These are phyloP conservation scores for Altica lythri DNA, from an alignment of 2,888 invertebrate genomes.

Conservation along the genomic window DNA sequence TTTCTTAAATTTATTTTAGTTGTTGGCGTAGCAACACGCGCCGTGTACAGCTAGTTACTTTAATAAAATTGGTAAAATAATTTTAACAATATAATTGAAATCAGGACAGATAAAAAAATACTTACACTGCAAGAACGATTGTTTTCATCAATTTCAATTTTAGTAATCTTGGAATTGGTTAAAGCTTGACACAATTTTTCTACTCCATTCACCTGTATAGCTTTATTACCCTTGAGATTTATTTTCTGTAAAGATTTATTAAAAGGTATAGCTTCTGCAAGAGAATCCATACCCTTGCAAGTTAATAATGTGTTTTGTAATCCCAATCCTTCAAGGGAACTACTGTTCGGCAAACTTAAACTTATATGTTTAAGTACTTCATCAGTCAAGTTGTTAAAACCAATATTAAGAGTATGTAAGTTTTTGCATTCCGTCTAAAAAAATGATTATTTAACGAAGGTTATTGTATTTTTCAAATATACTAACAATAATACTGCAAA, in stretches of 20 bases:
- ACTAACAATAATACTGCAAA: constrained; percentile 52
- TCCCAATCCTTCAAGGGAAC: constrained; percentile 51
- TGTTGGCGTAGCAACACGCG: no score
- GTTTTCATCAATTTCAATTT: constrained; percentile 52
- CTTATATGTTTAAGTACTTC: constrained; percentile 47
- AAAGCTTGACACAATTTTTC: constrained; percentile 50
- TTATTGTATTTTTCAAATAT: constrained; percentile 5
- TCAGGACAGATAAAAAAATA: constrained; percentile 15
- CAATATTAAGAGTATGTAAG: constrained; percentile 52
- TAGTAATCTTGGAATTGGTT: constrained; percentile 50
- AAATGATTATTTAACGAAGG: constrained; percentile 14
- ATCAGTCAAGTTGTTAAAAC: constrained; percentile 53
- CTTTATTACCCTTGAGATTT: constrained; percentile 54
- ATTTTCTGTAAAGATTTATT: constrained; percentile 53
- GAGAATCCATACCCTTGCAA: constrained; percentile 47
- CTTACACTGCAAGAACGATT: constrained; percentile 53
- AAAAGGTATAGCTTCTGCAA: constrained; percentile 48
- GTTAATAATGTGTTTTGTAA: constrained; percentile 52
- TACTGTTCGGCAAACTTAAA: constrained; percentile 43
- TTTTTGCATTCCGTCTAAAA: constrained; percentile 50
- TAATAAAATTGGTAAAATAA: background rate
- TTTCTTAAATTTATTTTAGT: no score
- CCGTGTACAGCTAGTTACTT: no score
- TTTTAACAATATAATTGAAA: background rate
- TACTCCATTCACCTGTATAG: constrained; percentile 50